phyloP scores from a whole-genome alignment of 2,888 invertebrate genomes.

The Pheosia gnoma region DNA sequence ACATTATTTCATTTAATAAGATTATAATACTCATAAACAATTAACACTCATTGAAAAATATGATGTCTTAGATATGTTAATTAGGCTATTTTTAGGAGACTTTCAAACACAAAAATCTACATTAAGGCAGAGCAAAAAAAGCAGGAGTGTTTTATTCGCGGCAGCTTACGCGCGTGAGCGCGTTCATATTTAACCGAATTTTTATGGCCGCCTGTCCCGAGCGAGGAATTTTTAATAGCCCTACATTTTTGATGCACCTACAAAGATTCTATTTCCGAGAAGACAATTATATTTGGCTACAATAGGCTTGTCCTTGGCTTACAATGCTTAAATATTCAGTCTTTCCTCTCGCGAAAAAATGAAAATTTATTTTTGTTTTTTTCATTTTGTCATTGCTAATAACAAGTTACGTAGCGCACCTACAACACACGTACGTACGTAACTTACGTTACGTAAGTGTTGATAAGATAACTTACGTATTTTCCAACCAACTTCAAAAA shows the following conservation, averaged over 20 bases:
- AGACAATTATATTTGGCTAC: constrained; percentile 33
- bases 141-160: constrained; percentile 16
- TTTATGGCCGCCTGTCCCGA: constrained; percentile 23
- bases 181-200: constrained; percentile 45
- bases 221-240: constrained; percentile 39
- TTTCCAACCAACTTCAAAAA: too few relatives aligned
- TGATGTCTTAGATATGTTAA: too few relatives aligned
- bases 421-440: too few relatives aligned
- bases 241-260: constrained; percentile 38
- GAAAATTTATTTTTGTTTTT: constrained; percentile 14
- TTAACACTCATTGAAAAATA: too few relatives aligned
- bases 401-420: too few relatives aligned
- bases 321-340: constrained; percentile 15
- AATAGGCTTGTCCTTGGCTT: constrained; percentile 8
- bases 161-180: constrained; percentile 21
- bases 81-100: too few relatives aligned
- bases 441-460: too few relatives aligned
- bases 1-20: too few relatives aligned
- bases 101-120: too few relatives aligned
- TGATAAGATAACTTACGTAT: too few relatives aligned
- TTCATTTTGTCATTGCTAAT: too few relatives aligned
- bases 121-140: constrained; percentile 8
- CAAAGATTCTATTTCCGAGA: constrained; percentile 35
- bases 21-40: too few relatives aligned
- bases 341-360: constrained; percentile 8